Evolutionary conservation across 2,888 invertebrate species (phyloP), one percentile per base, ranked within the genome.

Genomic region (Pheosia gnoma): DNA sequence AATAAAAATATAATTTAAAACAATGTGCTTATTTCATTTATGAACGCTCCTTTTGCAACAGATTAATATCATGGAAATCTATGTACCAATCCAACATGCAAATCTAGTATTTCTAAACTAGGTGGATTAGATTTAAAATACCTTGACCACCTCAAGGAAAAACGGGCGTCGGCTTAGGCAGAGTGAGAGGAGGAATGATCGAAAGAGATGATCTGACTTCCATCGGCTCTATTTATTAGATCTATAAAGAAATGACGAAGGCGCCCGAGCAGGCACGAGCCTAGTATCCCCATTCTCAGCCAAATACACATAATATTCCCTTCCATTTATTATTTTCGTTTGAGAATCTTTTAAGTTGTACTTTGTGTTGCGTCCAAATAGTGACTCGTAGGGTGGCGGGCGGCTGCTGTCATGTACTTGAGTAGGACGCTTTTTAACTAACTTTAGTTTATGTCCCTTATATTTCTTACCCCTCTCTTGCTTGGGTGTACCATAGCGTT

Each of bases 231-330:
- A 66, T 37, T 77, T 77, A 55, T 76, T 66, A 58, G 78, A 77
- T 60, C 96, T 96, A 88, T 96, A 97, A 5, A 97, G 87, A 58
- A 97, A 95, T 10, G 97, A 96, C 0, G 97, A 97, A 0, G 97
- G 97, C 4, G 96, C 95, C 70, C 97, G 89, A 0, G 96, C 94
- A 0, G 97, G 97, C 59, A 97, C 95, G 63, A 97, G 90, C 71
- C 95, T 94, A n/a, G 90, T 95, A 36, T 95, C 95, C 0, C 96
- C 96, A 62, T 91, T 94, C 4, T 91, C 86, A 36, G 94, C 94
- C 13, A 94, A 94, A 39, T 95, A 93, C 0, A 97, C 95, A 87
- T 96, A 96, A 85, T 97, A 97, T 78, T 97, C 96, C 57, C 97
- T 94, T 0, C 97, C 97, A 75, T 97, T 97, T 49, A 97, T 95